Percentiles rank a stretch among this genome's conserved stretches.
Evolutionary conservation across 1,140 invertebrate species (phyloP).

Genomic region (Halesus radiatus): DNA sequence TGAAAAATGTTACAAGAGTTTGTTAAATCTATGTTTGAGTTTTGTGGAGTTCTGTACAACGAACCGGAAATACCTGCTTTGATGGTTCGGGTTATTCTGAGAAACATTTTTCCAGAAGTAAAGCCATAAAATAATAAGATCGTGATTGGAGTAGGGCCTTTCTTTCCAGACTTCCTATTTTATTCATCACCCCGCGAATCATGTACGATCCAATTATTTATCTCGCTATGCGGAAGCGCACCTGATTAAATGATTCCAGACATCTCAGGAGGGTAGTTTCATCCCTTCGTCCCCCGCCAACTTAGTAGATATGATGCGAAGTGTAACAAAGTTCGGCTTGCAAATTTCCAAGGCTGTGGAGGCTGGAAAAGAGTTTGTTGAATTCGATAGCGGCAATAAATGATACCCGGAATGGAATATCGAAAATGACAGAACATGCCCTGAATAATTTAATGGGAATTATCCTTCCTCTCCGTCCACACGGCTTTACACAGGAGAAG

Average conservation of each 20-base stretch:
- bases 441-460: conserved; percentile 55
- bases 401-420: conserved; percentile 50
- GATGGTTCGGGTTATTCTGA: no score
- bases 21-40: no score
- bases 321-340: neutral
- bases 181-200: neutral
- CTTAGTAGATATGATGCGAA: conserved; percentile 17
- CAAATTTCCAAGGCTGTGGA: conserved; percentile 40
- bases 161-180: neutral
- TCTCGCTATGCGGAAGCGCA: neutral
- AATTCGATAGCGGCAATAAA: conserved; percentile 48
- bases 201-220: conserved; percentile 3
- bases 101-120: no score
- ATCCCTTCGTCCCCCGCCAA: neutral
- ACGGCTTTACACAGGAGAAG: conserved; percentile 18
- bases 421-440: conserved; percentile 51
- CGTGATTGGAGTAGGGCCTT: no score
- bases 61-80: no score
- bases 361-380: conserved; percentile 42
- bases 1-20: no score
- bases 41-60: no score
- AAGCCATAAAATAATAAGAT: no score
- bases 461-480: conserved; percentile 40
- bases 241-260: conserved; percentile 19
- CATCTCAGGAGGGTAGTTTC: conserved; percentile 19